These are phyloP conservation scores for Rhabditoides inermis DNA, from an alignment of 2,888 invertebrate species.

Conservation along the genomic window DNA sequence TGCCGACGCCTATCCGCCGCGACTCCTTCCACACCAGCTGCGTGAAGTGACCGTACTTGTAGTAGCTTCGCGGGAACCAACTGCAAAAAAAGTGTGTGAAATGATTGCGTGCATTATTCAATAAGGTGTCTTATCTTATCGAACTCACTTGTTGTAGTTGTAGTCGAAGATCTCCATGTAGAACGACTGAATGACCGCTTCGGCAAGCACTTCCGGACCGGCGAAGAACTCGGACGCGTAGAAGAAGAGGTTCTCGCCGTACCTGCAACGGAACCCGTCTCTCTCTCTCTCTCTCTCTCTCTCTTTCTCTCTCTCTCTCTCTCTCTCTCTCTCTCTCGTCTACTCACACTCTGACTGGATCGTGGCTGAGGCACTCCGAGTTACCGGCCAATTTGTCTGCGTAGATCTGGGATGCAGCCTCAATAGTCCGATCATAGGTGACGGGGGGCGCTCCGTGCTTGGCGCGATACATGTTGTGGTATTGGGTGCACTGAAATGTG, in stretches of 20 bases:
- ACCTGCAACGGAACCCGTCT: constrained; percentile 18
- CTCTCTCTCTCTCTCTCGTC: not conserved
- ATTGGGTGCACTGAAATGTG: too few relatives aligned
- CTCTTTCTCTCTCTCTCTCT: not conserved
- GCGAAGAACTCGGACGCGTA: constrained; percentile 30
- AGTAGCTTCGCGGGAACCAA: constrained; percentile 25
- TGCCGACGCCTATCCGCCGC: constrained; percentile 38
- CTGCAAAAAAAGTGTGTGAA: constrained; percentile 11
- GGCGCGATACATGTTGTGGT: constrained; percentile 38
- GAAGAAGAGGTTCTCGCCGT: constrained; percentile 45
- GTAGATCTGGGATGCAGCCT: constrained; percentile 36
- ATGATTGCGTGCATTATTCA: not conserved
- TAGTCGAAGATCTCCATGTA: constrained; percentile 40
- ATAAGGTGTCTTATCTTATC: not conserved
- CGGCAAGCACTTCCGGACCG: constrained; percentile 34
- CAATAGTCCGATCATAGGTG: constrained; percentile 19
- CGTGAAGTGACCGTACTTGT: constrained; percentile 43
- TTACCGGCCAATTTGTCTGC: constrained; percentile 35
- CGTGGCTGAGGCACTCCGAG: constrained; percentile 34
- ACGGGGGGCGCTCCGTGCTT: constrained; percentile 30
- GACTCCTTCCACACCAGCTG: constrained; percentile 42
- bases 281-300: constrained; percentile 6
- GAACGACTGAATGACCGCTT: constrained; percentile 38
- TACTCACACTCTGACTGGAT: constrained; percentile 33
- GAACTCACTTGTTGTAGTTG: constrained; percentile 34